These are phyloP conservation scores for Fukomys damarensis DNA, from an alignment of 2,113 vertebrate genomes.

Conservation along the genomic window DNA sequence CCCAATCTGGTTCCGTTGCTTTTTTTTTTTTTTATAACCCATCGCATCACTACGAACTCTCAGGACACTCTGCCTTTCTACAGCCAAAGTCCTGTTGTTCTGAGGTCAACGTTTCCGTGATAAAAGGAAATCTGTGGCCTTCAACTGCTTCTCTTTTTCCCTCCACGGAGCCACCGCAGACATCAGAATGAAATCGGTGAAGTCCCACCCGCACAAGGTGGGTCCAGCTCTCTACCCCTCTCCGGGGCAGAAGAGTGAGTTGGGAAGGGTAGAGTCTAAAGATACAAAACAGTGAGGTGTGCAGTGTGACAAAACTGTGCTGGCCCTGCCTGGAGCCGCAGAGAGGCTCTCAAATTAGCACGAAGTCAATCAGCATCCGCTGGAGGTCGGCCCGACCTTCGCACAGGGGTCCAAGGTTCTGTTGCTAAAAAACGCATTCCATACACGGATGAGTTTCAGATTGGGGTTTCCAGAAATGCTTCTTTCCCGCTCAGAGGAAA, in stretches of 20 bases:
- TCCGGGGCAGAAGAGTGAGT: background rate
- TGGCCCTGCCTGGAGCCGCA: background rate
- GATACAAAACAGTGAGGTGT: background rate
- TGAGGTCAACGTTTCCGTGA: background rate
- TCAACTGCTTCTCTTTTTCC: background rate
- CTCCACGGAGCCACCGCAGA: too few species aligned
- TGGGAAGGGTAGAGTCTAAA: background rate
- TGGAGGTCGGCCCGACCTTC: background rate
- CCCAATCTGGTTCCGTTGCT: background rate
- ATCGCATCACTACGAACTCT: background rate
- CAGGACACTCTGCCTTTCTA: background rate
- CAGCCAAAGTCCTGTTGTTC: background rate
- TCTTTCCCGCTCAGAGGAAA: background rate
- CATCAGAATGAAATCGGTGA: background rate
- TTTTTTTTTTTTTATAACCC: background rate
- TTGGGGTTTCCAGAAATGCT: background rate
- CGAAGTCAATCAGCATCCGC: constrained; percentile 59
- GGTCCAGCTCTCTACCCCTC: background rate
- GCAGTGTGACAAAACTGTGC: accelerated
- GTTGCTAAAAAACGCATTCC: background rate
- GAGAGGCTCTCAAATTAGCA: background rate
- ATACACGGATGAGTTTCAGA: background rate
- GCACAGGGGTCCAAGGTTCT: background rate
- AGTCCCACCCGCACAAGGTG: background rate
- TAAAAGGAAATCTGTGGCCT: background rate